These are phyloP conservation scores for Halictus rubicundus DNA, from an alignment of 1,140 invertebrate genomes.

Conservation along the genomic window DNA sequence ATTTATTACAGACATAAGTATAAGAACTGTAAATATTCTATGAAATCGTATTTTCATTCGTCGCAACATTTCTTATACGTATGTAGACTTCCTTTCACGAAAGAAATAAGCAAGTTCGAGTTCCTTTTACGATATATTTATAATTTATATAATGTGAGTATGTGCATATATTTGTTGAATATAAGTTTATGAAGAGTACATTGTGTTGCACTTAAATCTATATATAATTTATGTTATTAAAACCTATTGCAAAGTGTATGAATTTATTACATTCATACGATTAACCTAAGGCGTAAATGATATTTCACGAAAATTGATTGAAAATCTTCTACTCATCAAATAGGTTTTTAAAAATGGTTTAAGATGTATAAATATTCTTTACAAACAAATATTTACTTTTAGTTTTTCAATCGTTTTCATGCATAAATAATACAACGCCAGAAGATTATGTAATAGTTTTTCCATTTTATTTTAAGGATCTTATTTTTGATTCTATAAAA, in stretches of 20 bases:
- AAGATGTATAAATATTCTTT: not conserved
- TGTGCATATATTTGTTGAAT: not conserved
- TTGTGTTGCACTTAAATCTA: not conserved
- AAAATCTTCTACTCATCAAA: not conserved
- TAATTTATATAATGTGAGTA: not conserved
- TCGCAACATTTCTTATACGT: not conserved
- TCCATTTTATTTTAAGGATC: slow-evolving; percentile 33
- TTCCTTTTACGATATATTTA: not conserved
- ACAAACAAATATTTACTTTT: not conserved
- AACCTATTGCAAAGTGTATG: not conserved
- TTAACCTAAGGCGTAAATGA: not conserved
- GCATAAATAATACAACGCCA: not conserved
- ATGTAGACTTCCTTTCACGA: not conserved
- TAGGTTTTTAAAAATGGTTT: slow-evolving; percentile 17
- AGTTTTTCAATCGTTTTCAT: not conserved
- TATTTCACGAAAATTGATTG: not conserved
- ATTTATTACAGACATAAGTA: not conserved
- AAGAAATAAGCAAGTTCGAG: not conserved
- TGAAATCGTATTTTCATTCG: not conserved
- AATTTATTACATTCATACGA: not conserved
- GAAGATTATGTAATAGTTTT: slow-evolving; percentile 31
- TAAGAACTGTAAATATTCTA: not conserved
- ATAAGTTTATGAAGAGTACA: not conserved
- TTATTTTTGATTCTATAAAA: slow-evolving; percentile 26
- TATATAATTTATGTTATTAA: not conserved